Conservation (phyloP, 92 coral and sea anemone species). For the Zoanthus sociatus region DNA sequence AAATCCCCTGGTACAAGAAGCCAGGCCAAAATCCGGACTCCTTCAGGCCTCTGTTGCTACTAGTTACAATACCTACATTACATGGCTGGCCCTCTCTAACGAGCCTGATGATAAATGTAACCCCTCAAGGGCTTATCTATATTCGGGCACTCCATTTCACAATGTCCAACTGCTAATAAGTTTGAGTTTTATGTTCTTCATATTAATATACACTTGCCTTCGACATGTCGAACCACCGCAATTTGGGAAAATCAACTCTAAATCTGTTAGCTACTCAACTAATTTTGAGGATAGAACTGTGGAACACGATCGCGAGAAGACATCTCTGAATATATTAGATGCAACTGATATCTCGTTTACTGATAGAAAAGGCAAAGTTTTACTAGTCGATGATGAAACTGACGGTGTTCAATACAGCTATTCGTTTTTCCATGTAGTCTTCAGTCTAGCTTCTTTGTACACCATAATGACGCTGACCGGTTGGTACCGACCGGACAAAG, state of each 20-base stretch:
- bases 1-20: constrained; percentile 90
- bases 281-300: not conserved
- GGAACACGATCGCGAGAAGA: constrained; percentile 2
- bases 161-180: constrained; percentile 78
- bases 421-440: constrained; percentile 90
- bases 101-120: constrained; percentile 92
- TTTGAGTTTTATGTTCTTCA: constrained; percentile 86
- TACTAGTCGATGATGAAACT: constrained; percentile 79
- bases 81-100: constrained; percentile 96
- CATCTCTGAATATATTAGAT: constrained; percentile 5
- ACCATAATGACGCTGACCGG: constrained; percentile 94
- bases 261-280: not conserved
- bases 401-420: constrained; percentile 94
- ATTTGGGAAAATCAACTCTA: constrained; percentile 78
- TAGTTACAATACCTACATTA: constrained; percentile 85
- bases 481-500: constrained; percentile 99
- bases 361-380: constrained; percentile 19
- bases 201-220: constrained; percentile 77
- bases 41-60: constrained; percentile 96
- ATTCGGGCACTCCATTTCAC: constrained; percentile 86
- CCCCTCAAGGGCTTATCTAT: constrained; percentile 82
- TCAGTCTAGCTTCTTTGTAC: constrained; percentile 86
- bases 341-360: not conserved
- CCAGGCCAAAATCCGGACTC: constrained; percentile 95
- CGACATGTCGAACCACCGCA: constrained; percentile 91